These are phyloP conservation scores for Kryptopterus vitreolus DNA, from an alignment of 2,797 vertebrate genomes.

Conservation along the genomic window DNA sequence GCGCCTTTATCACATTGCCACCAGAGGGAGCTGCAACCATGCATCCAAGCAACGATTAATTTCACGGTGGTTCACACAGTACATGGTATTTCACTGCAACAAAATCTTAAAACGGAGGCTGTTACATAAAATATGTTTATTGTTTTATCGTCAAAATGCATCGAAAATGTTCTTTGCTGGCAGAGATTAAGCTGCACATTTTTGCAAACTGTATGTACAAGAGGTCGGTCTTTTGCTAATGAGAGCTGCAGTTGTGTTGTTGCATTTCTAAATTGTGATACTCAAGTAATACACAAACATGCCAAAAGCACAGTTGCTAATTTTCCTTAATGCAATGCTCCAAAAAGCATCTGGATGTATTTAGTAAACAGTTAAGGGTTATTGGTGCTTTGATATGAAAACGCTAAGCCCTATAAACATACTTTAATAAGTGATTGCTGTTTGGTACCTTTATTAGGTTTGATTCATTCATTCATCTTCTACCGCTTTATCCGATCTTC, in stretches of 20 bases:
- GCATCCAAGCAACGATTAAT: not conserved
- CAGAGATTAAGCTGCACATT: not conserved
- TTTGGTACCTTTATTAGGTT: too few relatives aligned
- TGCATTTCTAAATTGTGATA: not conserved
- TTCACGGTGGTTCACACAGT: not conserved
- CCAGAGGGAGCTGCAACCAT: conserved; percentile 45
- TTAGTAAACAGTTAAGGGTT: not conserved
- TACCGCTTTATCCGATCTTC: too few relatives aligned
- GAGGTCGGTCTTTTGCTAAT: not conserved
- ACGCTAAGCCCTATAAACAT: not conserved
- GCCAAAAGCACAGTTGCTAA: not conserved
- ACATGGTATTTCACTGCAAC: not conserved
- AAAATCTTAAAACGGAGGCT: not conserved
- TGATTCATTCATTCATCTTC: too few relatives aligned
- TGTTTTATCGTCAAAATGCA: too few relatives aligned
- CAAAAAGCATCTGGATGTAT: not conserved
- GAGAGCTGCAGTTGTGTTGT: not conserved
- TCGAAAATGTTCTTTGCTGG: not conserved
- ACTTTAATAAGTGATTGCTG: not conserved
- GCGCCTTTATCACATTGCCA: conserved; percentile 18
- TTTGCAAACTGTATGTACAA: not conserved
- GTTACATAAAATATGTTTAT: too few relatives aligned
- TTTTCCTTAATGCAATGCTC: not conserved
- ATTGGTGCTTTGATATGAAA: not conserved
- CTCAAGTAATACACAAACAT: not conserved